A percentile compares a stretch with the other conserved stretches of the same genome.
phyloP scores from a whole-genome alignment of 1,140 invertebrate species.

The Eupristina koningsbergeri region DNA sequence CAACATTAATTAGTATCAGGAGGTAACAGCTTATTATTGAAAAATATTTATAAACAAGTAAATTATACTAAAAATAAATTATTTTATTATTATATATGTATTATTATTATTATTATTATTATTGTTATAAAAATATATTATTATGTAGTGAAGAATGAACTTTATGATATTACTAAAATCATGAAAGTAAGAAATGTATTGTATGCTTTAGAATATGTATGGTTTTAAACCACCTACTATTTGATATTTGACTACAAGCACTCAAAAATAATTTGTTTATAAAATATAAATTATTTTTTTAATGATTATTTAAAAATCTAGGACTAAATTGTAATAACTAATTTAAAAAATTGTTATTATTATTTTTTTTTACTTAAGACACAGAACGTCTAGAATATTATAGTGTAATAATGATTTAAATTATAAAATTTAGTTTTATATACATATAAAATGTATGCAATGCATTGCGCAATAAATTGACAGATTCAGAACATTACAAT shows the following conservation, averaged over 20 bases:
- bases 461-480: no score
- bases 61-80: no score
- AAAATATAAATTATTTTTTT: neutral
- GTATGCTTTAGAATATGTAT: constrained; percentile 3
- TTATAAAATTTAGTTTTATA: no score
- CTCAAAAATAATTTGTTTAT: neutral
- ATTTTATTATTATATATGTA: no score
- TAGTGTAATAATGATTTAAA: neutral
- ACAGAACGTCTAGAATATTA: neutral
- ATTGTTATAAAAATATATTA: constrained; percentile 5
- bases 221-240: constrained; percentile 11
- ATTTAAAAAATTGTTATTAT: neutral
- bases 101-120: no score
- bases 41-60: neutral
- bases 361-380: neutral
- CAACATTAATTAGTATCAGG: no score
- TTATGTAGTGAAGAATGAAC: neutral
- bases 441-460: no score
- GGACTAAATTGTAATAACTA: neutral
- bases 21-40: neutral
- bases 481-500: no score
- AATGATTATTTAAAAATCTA: neutral
- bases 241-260: constrained; percentile 2
- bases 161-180: neutral
- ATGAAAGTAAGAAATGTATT: constrained; percentile 2